These are phyloP conservation scores for Bombus affinis DNA, from an alignment of 1,140 invertebrate species.

Conservation along the genomic window DNA sequence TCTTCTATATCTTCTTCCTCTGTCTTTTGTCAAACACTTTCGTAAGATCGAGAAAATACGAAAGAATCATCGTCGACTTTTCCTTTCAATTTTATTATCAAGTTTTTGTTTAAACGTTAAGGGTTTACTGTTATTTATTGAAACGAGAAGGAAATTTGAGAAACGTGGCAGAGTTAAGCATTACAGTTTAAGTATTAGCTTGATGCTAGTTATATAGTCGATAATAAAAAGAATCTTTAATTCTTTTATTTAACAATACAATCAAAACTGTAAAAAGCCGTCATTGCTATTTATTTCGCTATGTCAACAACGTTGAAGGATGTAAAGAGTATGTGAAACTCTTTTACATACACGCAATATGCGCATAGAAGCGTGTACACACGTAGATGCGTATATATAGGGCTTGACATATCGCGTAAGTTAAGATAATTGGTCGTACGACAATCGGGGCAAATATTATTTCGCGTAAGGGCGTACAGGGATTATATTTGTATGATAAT, in stretches of 20 bases:
- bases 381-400: neutral
- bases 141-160: too few species aligned
- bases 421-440: constrained; percentile 67
- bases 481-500: constrained; percentile 72
- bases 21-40: too few species aligned
- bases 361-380: neutral
- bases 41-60: too few species aligned
- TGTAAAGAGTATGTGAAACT: neutral
- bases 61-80: neutral
- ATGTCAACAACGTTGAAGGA: neutral
- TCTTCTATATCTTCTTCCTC: too few species aligned
- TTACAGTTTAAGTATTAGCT: too few species aligned
- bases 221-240: neutral
- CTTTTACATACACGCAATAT: neutral
- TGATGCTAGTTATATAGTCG: neutral
- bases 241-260: neutral
- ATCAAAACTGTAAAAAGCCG: neutral
- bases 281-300: neutral
- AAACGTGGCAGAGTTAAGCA: too few species aligned
- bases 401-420: constrained; percentile 63
- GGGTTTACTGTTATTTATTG: too few species aligned
- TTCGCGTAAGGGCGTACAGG: constrained; percentile 48
- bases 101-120: too few species aligned
- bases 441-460: constrained; percentile 68
- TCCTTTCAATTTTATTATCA: too few species aligned